Base-by-base conservation (phyloP, 2,797 vertebrate species). In the Lemur catta region DNA sequence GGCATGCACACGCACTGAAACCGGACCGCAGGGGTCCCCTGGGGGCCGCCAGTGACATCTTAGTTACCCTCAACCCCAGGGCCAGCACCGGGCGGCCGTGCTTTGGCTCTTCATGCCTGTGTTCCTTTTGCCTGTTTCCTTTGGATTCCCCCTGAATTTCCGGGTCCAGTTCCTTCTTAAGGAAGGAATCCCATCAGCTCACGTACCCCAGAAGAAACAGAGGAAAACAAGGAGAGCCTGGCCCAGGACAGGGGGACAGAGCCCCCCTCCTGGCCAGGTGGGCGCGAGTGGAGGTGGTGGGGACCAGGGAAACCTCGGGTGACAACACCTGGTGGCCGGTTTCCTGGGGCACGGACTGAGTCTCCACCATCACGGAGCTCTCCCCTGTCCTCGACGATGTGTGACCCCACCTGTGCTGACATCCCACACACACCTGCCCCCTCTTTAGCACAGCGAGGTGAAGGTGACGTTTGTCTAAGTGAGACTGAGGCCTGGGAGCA, bases 1-100 rank as follows among this genome's bases (percentile, higher is more conserved):
- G 41, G 61, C 2, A 2, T 33, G 3, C 1, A 4, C 20, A 5
- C 0, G 0, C 4, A 24, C 24, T 4, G 20, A 38, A 46, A 22
- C 41, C 0, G 13, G 20, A 33, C 17, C 3, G 2, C 15, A 0
- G 3, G 12, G 50, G 35, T 22, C 12, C n/a, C 63, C 2, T 20
- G 38, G 50, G 18, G 72, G 28, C 1, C 4, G 6, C 20, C 30
- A 8, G 18, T 1, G 38, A 59, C 0, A 5, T 30, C 61, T 35
- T 20, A 3, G 57, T 52, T 20, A 20, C 81, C 52, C 26, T 43
- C 15, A 12, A 33, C 30, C 38, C 65, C 48, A 35, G 82, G 8
- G 35, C 4, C 18, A 35, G 4, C 0, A 1, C 67, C 17, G 50
- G 20, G 65, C 30, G 24, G 0, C 0, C 0, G 11, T 22, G 1